Conservation (phyloP, 2,113 vertebrate species). For the Polypterus senegalus region DNA sequence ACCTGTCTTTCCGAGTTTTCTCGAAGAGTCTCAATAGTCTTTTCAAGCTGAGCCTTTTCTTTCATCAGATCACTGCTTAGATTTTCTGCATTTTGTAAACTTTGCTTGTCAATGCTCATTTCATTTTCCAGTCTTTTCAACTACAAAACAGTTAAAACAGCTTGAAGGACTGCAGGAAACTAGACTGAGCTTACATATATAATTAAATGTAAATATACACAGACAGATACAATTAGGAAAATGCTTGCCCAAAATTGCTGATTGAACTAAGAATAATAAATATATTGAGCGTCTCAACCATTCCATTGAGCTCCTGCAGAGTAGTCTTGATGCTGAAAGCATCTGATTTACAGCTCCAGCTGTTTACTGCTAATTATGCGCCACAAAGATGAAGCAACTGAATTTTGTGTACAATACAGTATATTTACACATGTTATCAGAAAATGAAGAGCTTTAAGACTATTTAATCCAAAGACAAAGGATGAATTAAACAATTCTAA, state of each 20-base stretch:
- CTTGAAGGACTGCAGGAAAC: conserved; percentile 3
- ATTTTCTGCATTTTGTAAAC: conserved; percentile 68
- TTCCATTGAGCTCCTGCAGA: neutral
- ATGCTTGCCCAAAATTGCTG: conserved; percentile 1
- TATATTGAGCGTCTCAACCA: conserved; percentile 9
- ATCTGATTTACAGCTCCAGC: conserved; percentile 7
- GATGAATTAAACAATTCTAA: no score
- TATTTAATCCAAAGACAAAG: no score
- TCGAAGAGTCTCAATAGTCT: conserved; percentile 73
- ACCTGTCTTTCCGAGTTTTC: conserved; percentile 95
- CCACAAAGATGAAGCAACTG: no score
- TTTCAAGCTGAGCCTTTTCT: conserved; percentile 89
- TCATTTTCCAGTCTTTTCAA: conserved; percentile 73
- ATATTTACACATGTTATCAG: no score
- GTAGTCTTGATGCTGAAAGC: conserved; percentile 10
- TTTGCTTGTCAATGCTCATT: conserved; percentile 68
- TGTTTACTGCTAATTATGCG: conserved; percentile 3
- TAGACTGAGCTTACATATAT: conserved; percentile 4
- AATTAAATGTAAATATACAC: conserved; percentile 18
- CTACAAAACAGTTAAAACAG: conserved; percentile 39
- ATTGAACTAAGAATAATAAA: conserved; percentile 15
- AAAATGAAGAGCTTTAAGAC: no score
- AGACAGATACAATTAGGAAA: neutral
- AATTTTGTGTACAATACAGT: no score
- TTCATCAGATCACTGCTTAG: conserved; percentile 87